Evolutionary conservation across 2,113 vertebrate genomes (phyloP).

Genomic region (Neogobius melanostomus): DNA sequence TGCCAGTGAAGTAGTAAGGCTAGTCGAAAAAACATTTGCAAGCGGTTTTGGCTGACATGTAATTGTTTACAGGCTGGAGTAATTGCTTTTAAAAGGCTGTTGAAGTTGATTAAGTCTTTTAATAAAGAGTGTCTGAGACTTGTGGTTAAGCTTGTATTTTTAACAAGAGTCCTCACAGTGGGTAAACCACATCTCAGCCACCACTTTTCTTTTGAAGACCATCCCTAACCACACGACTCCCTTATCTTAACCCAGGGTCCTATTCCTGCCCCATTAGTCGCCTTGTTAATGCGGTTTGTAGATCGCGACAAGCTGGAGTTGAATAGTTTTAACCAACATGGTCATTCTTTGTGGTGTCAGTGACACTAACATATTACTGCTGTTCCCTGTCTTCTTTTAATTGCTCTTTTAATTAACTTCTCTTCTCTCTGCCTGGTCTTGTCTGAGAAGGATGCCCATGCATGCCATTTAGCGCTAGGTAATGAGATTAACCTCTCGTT

Average conservation of each 20-base stretch:
- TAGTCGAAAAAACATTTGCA: background rate
- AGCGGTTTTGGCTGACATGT: slow-evolving; percentile 15
- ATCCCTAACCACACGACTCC: slow-evolving; percentile 57
- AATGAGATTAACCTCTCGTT: slow-evolving; percentile 70
- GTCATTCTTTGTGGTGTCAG: slow-evolving; percentile 17
- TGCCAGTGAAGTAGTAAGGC: no score
- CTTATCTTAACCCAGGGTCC: slow-evolving; percentile 19
- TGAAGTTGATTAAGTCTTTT: slow-evolving; percentile 63
- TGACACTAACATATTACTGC: slow-evolving; percentile 40
- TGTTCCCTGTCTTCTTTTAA: slow-evolving; percentile 66
- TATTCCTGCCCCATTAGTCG: slow-evolving; percentile 25
- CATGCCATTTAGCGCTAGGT: slow-evolving; percentile 63
- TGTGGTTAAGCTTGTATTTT: slow-evolving; percentile 57
- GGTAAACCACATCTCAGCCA: slow-evolving; percentile 62
- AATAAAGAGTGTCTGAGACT: slow-evolving; percentile 55
- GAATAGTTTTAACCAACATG: slow-evolving; percentile 24
- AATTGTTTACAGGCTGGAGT: slow-evolving; percentile 20
- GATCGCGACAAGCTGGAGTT: slow-evolving; percentile 35
- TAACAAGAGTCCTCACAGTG: slow-evolving; percentile 63
- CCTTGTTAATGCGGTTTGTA: slow-evolving; percentile 45
- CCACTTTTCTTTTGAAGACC: slow-evolving; percentile 58
- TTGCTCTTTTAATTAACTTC: slow-evolving; percentile 72
- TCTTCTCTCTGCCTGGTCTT: slow-evolving; percentile 50
- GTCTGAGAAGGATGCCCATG: slow-evolving; percentile 55
- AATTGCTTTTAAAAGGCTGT: slow-evolving; percentile 53